phyloP scores from a whole-genome alignment of 2,888 invertebrate genomes.

The Nezara viridula region DNA sequence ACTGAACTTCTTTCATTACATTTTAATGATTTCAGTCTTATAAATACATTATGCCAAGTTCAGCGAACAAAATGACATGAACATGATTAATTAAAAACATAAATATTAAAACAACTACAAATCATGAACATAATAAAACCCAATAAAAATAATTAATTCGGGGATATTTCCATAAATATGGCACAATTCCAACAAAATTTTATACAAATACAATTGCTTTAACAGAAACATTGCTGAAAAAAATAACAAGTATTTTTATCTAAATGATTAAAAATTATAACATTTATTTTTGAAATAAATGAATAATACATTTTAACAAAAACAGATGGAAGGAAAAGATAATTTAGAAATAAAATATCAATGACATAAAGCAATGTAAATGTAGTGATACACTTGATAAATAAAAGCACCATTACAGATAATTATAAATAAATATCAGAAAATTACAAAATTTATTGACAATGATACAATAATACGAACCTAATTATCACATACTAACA shows the following conservation, averaged over 20 bases:
- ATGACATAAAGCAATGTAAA: no score
- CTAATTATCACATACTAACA: slow-evolving; percentile 18
- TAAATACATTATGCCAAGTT: background rate
- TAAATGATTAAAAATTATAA: background rate
- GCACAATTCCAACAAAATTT: background rate
- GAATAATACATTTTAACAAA: background rate
- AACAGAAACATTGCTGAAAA: background rate
- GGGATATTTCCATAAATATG: background rate
- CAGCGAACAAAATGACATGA: background rate
- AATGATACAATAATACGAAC: background rate
- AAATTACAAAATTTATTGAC: background rate
- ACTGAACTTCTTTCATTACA: slow-evolving; percentile 1
- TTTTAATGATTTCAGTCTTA: background rate
- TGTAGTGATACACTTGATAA: no score
- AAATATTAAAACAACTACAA: background rate
- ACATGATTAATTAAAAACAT: background rate
- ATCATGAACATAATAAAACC: background rate
- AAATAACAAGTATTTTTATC: background rate
- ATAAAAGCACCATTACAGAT: background rate
- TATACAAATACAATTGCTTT: background rate
- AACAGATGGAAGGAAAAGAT: no score
- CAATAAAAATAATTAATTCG: background rate
- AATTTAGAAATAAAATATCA: no score
- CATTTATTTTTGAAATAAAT: no score
- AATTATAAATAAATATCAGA: background rate